Evolutionary conservation across 2,888 invertebrate species (phyloP).

Genomic region (Girardia tigrina): DNA sequence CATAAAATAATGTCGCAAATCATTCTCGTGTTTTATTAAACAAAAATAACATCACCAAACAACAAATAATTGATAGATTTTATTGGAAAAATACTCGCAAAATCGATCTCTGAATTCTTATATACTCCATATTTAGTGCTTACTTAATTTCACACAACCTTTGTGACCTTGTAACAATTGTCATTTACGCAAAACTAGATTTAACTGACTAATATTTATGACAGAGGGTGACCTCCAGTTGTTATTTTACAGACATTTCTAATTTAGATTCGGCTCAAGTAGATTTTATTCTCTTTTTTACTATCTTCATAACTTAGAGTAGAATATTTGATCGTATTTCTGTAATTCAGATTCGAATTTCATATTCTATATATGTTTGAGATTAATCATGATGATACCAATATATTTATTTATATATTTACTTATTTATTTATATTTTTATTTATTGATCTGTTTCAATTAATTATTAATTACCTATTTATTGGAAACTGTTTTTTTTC

Average conservation of each 20-base stretch:
- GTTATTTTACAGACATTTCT: slow-evolving; percentile 23
- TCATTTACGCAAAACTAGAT: neutral
- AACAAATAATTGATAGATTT: too few species aligned
- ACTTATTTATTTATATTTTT: neutral
- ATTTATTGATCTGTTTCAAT: neutral
- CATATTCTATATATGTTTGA: too few species aligned
- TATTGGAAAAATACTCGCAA: neutral
- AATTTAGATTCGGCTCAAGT: slow-evolving; percentile 20
- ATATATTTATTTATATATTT: neutral
- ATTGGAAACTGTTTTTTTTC: neutral
- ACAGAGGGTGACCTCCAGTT: slow-evolving; percentile 11
- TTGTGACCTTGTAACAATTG: slow-evolving; percentile 21
- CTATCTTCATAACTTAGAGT: slow-evolving; percentile 16
- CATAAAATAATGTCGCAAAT: neutral
- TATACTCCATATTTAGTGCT: neutral
- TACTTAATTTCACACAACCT: neutral
- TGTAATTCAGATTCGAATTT: neutral
- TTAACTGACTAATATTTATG: neutral
- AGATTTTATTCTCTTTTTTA: slow-evolving; percentile 21
- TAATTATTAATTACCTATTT: neutral
- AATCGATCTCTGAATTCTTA: neutral
- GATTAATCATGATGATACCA: too few species aligned
- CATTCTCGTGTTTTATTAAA: too few species aligned
- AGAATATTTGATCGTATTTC: neutral
- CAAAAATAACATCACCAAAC: too few species aligned